phyloP scores from a whole-genome alignment of 1,140 invertebrate species.

The Melanaphis sacchari region DNA sequence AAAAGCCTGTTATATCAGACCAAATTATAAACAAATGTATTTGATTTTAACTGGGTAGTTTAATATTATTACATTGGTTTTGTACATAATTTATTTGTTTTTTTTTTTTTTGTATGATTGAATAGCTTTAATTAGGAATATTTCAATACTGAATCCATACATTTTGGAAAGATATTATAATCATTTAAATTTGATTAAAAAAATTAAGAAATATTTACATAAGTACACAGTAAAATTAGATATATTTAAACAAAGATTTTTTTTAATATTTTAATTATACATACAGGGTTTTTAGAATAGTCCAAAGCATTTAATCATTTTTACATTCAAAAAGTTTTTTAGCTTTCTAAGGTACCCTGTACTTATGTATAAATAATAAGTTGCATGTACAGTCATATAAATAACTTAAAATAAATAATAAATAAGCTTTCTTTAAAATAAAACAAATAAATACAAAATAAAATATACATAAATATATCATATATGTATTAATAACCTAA shows the following conservation, averaged over 20 bases:
- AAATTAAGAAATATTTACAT: conserved; percentile 15
- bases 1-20: neutral
- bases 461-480: neutral
- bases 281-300: neutral
- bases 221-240: conserved; percentile 24
- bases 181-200: neutral
- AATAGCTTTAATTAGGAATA: neutral
- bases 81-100: neutral
- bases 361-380: neutral
- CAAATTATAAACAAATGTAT: neutral
- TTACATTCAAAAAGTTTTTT: neutral
- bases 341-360: neutral
- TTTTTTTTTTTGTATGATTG: too few species aligned
- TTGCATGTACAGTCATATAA: neutral
- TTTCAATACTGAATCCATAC: neutral
- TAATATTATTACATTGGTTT: neutral
- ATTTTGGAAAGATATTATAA: neutral
- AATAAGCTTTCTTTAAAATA: conserved; percentile 5
- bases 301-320: neutral
- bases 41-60: neutral
- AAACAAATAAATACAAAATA: conserved; percentile 29
- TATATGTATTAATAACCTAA: neutral
- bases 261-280: neutral
- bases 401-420: conserved; percentile 4
- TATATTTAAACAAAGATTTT: conserved; percentile 21